Evolutionary conservation across 2,888 invertebrate genomes (phyloP).

Genomic region (Noctua janthe): DNA sequence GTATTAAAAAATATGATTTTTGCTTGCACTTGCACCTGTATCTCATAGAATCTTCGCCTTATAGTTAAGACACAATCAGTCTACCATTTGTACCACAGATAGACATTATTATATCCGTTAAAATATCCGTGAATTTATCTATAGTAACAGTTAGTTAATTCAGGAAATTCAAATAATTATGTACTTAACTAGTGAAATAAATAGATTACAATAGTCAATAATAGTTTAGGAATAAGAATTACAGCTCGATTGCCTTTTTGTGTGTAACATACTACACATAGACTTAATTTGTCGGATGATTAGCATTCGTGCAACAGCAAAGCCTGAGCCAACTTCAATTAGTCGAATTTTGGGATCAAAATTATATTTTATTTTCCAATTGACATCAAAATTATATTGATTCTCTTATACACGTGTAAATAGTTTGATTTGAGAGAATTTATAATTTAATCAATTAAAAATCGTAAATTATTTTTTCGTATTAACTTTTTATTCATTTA

Average conservation of each 20-base stretch:
- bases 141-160: constrained; percentile 71
- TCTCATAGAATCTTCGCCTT: constrained; percentile 59
- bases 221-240: constrained; percentile 76
- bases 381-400: constrained; percentile 75
- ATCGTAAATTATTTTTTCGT: constrained; percentile 12
- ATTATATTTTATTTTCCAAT: constrained; percentile 72
- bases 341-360: constrained; percentile 85
- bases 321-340: constrained; percentile 55
- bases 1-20: constrained; percentile 43
- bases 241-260: constrained; percentile 69
- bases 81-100: constrained; percentile 62
- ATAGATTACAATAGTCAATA: constrained; percentile 84
- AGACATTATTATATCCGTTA: constrained; percentile 67
- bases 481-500: constrained; percentile 11
- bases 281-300: constrained; percentile 29
- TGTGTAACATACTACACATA: constrained; percentile 55
- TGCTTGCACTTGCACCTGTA: constrained; percentile 62
- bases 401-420: constrained; percentile 61
- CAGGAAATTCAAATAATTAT: constrained; percentile 72
- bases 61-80: constrained; percentile 63
- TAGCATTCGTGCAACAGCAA: constrained; percentile 38
- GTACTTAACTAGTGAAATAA: constrained; percentile 85
- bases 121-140: constrained; percentile 67
- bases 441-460: constrained; percentile 9
- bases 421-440: constrained; percentile 58